phyloP scores from a whole-genome alignment of 30 jellyfish, hydroid and myxozoan genomes.

The Hydractinia echinata region DNA sequence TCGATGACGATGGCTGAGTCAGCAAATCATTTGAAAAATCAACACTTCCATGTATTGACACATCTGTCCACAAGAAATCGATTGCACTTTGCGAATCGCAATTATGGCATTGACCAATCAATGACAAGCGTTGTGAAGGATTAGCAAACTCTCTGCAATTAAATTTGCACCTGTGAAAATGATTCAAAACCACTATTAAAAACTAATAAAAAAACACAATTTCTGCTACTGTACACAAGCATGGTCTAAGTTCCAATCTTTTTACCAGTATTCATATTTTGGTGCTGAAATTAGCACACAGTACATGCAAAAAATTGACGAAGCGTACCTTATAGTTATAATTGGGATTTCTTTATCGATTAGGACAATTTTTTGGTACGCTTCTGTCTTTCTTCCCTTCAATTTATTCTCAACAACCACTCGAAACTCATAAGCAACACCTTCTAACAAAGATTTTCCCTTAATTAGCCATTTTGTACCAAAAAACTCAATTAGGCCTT shows the following conservation, averaged over 20 bases:
- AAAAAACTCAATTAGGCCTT: slow-evolving; percentile 5
- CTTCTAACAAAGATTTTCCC: slow-evolving; percentile 7
- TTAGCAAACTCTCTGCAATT: slow-evolving; percentile 19
- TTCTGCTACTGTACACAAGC: background rate
- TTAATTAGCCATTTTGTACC: slow-evolving; percentile 20
- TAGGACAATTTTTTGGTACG: background rate
- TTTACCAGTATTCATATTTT: background rate
- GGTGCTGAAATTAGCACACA: background rate
- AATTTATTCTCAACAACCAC: slow-evolving; percentile 3
- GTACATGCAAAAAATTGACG: background rate
- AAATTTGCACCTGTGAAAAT: slow-evolving; percentile 4
- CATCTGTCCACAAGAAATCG: slow-evolving; percentile 10
- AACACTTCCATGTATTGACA: background rate
- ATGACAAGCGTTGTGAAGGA: slow-evolving; percentile 26
- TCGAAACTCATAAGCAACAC: background rate
- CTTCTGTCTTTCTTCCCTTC: background rate
- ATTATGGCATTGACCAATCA: background rate
- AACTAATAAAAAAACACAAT: too few relatives aligned
- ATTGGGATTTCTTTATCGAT: slow-evolving; percentile 25
- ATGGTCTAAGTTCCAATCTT: background rate
- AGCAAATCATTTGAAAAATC: background rate
- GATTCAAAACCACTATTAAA: too few relatives aligned
- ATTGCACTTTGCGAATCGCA: background rate
- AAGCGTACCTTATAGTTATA: slow-evolving; percentile 2
- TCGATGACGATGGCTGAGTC: slow-evolving; percentile 15